Evolutionary conservation across 2,113 vertebrate genomes (phyloP), one percentile per base, ranked within the genome.

Genomic region (Chrysochloris asiatica): DNA sequence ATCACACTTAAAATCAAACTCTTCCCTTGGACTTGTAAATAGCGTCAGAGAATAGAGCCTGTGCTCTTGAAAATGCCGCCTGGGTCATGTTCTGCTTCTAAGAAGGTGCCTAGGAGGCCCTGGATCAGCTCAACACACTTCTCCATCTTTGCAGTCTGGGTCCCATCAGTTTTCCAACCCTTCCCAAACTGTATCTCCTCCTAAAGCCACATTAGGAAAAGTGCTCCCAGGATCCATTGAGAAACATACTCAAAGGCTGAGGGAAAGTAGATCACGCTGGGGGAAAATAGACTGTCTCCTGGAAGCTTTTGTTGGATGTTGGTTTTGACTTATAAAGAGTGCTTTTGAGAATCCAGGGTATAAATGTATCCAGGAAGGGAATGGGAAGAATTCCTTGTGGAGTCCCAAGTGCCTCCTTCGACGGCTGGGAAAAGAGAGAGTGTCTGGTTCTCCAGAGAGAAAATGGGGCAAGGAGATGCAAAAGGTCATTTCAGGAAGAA

Each of bases 321-420:
- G 13, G 19, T 91, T 33, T 82, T 83, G 54, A 43, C n/a, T 26
- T 81, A 16, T 72, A 48, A 76, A 90, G 90, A 75, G 19, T 47
- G 67, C 41, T 83, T 83, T 69, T 33, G 72, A 54, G 52, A 54
- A 38, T 91, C 59, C 94, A 90, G 83, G 85, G 72, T 73, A 43
- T 43, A 59, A 17, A 13, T 45, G 63, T 30, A 26, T 89, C 88
- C 73, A 92, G 92, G 91, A 75, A 63, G 54, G 73, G 89, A 36
- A 11, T 28, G 41, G 54, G 45, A 65, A 67, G 59, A 45, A 71
- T 33, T 54, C 89, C 73, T 88, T 16, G 13, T 87, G 3, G 36
- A 93, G 90, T 88, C 73, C 86, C 80, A 96, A 97, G 96, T 97
- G 95, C 95, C 96, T 96, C 78, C 22, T 43, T 24, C 24, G 94